A percentile compares a stretch with the other conserved stretches of the same genome.
Evolutionary conservation across 2,113 vertebrate species (phyloP).

Genomic region (Chinchilla lanigera): DNA sequence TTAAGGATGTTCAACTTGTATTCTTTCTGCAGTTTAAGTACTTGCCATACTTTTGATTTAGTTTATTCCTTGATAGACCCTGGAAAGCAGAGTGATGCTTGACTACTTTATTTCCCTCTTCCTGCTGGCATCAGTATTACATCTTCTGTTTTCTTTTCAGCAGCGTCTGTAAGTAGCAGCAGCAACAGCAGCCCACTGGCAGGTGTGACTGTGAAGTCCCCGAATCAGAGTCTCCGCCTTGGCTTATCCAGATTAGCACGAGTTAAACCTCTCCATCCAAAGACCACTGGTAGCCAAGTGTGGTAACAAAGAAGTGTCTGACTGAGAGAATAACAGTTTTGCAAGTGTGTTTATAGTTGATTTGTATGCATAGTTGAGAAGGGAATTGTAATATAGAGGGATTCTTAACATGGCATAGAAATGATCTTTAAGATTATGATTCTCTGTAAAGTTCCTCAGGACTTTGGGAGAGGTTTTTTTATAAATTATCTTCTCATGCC

Average conservation of each 20-base stretch:
- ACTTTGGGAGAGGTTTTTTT: not conserved
- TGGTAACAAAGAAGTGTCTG: not conserved
- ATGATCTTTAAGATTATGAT: not conserved
- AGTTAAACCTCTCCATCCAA: conserved; percentile 95
- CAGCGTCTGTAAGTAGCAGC: conserved; percentile 85
- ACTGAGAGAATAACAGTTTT: not conserved
- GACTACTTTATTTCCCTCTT: not conserved
- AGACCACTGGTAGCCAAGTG: conserved; percentile 84
- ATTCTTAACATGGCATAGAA: not conserved
- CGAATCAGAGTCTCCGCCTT: conserved; percentile 92
- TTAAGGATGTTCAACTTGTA: not conserved
- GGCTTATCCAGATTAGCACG: conserved; percentile 94
- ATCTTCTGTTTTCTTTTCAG: conserved; percentile 81
- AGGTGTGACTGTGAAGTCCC: conserved; percentile 86
- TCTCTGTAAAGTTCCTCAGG: not conserved
- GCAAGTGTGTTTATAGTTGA: not conserved
- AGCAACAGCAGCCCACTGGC: conserved; percentile 64
- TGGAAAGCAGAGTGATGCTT: not conserved
- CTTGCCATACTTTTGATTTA: not conserved
- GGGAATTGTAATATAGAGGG: not conserved
- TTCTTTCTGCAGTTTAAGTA: not conserved
- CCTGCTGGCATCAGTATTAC: not conserved
- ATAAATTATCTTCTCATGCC: not conserved
- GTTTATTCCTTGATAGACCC: not conserved
- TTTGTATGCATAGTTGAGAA: not conserved